Evolutionary conservation across 2,113 vertebrate species (phyloP).

Genomic region (Ginglymostoma cirratum): DNA sequence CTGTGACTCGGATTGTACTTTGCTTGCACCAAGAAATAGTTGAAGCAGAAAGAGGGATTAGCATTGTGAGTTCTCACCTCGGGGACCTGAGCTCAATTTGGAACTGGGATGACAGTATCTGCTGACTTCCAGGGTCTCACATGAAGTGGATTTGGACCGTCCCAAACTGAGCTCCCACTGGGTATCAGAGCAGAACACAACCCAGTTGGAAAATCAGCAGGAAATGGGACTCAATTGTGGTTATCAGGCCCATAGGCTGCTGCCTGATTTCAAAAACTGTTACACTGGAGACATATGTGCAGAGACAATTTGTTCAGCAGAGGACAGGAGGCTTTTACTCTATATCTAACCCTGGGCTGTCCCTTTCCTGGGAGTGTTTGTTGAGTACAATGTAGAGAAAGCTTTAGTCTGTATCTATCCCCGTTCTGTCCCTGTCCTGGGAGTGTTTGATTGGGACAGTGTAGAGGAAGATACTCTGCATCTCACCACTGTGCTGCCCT

Average conservation of each 20-base stretch:
- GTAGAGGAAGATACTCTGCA: too few species aligned
- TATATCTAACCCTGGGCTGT: background rate
- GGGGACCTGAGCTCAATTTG: background rate
- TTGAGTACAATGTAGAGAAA: too few species aligned
- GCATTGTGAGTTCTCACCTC: background rate
- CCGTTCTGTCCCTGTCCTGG: too few species aligned
- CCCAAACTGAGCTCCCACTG: background rate
- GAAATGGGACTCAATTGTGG: background rate
- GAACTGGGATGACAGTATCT: background rate
- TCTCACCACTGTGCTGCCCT: too few species aligned
- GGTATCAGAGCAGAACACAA: background rate
- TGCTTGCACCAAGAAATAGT: background rate
- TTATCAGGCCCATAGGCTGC: background rate
- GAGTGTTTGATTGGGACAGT: too few species aligned
- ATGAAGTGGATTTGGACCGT: background rate
- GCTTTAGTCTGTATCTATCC: too few species aligned
- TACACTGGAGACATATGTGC: background rate
- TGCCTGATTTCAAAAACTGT: background rate
- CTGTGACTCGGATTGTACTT: background rate
- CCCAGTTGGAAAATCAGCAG: background rate
- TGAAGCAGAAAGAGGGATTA: constrained; percentile 15
- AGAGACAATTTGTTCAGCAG: background rate
- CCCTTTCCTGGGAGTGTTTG: too few species aligned
- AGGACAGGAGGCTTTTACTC: background rate
- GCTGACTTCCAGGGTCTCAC: background rate